Evolutionary conservation across 2,888 invertebrate species (phyloP).

Genomic region (Trisateles emortualis): DNA sequence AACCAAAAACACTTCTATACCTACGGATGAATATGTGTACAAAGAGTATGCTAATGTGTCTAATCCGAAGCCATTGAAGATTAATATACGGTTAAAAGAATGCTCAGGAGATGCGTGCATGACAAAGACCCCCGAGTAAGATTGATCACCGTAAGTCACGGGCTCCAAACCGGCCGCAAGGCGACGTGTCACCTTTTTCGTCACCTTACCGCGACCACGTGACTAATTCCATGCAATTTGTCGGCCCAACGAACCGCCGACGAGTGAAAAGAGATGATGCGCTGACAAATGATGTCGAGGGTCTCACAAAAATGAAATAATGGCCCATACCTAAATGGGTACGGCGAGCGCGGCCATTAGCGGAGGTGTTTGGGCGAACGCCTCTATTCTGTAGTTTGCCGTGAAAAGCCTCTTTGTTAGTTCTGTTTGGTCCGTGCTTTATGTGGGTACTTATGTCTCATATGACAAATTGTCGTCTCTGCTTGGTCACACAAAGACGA

Average conservation of each 20-base stretch:
- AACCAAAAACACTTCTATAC: constrained; percentile 10
- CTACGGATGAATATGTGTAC: constrained; percentile 24
- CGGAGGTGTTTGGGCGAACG: constrained; percentile 85
- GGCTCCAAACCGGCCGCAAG: constrained; percentile 62
- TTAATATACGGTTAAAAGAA: constrained; percentile 56
- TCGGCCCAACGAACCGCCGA: constrained; percentile 77
- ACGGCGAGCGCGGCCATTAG: constrained; percentile 81
- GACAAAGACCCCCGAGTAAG: constrained; percentile 73
- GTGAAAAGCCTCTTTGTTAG: constrained; percentile 84
- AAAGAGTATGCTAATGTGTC: constrained; percentile 62
- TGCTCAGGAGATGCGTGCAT: constrained; percentile 68
- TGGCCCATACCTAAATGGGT: constrained; percentile 82
- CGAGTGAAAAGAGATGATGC: constrained; percentile 84
- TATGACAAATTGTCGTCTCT: constrained; percentile 80
- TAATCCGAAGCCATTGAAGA: constrained; percentile 64
- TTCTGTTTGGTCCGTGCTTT: constrained; percentile 82
- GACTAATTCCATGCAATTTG: constrained; percentile 85
- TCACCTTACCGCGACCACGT: constrained; percentile 83
- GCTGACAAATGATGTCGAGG: constrained; percentile 84
- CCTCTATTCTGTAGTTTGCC: constrained; percentile 81
- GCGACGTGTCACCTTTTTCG: constrained; percentile 84
- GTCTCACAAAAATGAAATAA: constrained; percentile 85
- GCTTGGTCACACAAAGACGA: constrained; percentile 68
- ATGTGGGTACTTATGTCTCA: constrained; percentile 79
- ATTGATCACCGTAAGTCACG: constrained; percentile 76